Conservation (phyloP, 2,797 vertebrate species). For the Emydoidea blandingii region DNA sequence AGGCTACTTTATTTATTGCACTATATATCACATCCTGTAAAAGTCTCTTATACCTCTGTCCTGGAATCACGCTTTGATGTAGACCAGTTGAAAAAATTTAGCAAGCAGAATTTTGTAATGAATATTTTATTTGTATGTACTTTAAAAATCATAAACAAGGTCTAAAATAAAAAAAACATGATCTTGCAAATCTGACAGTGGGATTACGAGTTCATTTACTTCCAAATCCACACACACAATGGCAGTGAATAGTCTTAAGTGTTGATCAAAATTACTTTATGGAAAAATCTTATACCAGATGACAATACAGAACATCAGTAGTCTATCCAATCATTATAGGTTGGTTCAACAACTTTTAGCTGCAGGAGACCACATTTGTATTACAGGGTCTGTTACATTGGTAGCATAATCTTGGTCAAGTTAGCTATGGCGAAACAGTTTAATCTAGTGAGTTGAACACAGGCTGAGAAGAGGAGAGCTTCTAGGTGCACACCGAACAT, state of each 20-base stretch:
- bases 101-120: constrained; percentile 54
- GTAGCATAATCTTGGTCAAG: neutral
- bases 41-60: constrained; percentile 31
- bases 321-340: neutral
- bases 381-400: neutral
- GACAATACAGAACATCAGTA: neutral
- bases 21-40: constrained; percentile 1
- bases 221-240: neutral
- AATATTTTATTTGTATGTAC: constrained; percentile 56
- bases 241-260: neutral
- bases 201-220: neutral
- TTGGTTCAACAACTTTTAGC: neutral
- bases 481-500: neutral
- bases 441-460: neutral
- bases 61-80: constrained; percentile 37
- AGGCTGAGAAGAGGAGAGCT: neutral
- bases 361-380: neutral
- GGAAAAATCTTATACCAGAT: neutral
- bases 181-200: constrained; percentile 24
- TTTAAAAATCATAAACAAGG: constrained; percentile 43
- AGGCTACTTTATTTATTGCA: constrained; percentile 28
- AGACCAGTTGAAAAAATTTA: constrained; percentile 51
- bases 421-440: neutral
- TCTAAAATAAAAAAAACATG: neutral
- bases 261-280: neutral